Evolutionary conservation across 2,113 vertebrate genomes (phyloP), one percentile per base, ranked within the genome.

Genomic region (Balaeniceps rex): DNA sequence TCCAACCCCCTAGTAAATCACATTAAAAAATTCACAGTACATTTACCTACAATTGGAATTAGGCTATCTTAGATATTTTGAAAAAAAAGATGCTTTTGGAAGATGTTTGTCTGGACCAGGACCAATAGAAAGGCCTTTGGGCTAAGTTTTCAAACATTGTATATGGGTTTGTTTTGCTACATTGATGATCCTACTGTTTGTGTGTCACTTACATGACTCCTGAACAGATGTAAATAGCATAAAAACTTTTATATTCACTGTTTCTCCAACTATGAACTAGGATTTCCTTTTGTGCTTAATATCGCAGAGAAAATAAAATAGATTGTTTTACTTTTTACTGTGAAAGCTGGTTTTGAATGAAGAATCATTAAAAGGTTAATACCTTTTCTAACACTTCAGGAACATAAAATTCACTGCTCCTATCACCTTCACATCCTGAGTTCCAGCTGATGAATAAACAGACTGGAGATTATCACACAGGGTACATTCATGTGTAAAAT

Each of bases 391-490:
- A 57, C 79, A 85, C 60, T 70, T 83, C 7, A 10, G 85, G 51
- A 94, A 96, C 49, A 75, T 74, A 95, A 93, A 97, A 96, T 76
- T 93, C 11, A 6, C 54, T 84, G 63, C 36, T 94, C 36, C 75
- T 88, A 57, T 98, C 93, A 94, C 77, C 76, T 97, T 95, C 80
- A 82, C 34, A 95, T 94, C 69, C 33, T 22, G 76, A 95, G 76
- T 88, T 95, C 69, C 77, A 97, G 93, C 82, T 96, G 97, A 96
- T 97, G 95, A 97, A 95, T 94, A 97, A 97, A 97, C 95, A 97
- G 81, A 87, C 69, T 94, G 88, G 71, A 92, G 95, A 97, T 98
- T 96, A 97, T 97, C 92, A 96, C 93, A 93, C 38, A 75, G 76
- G 78, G 92, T 80, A 97, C 68, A 86, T 81, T 94, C 92, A 84